Percentiles rank a stretch among this genome's conserved stretches.
phyloP scores from a whole-genome alignment of 1,140 invertebrate species.

The Apocrypta bakeri region DNA sequence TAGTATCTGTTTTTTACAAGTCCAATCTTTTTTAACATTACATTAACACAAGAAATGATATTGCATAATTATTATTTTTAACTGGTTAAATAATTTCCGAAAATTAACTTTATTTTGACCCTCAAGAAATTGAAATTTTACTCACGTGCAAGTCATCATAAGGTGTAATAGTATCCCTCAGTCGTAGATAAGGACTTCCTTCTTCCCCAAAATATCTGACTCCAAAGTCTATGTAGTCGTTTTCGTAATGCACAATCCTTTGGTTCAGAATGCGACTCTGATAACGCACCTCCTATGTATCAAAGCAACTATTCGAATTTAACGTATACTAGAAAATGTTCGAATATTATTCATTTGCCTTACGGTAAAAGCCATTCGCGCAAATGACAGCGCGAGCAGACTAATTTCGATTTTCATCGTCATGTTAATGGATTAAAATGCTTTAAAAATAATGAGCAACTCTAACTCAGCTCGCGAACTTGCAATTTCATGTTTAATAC shows the following conservation, averaged over 20 bases:
- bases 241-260: conserved; percentile 19
- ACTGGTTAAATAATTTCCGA: too few species aligned
- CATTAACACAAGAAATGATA: too few species aligned
- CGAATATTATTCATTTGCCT: background rate
- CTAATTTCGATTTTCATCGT: background rate
- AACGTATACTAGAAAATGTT: too few species aligned
- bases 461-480: background rate
- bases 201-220: conserved; percentile 23
- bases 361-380: background rate
- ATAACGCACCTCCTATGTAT: conserved; percentile 14
- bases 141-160: conserved; percentile 36
- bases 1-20: conserved; percentile 1
- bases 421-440: too few species aligned
- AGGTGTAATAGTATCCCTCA: conserved; percentile 6
- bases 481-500: background rate
- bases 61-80: too few species aligned
- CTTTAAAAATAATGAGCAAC: background rate
- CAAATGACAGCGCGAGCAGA: background rate
- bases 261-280: background rate
- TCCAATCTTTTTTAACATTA: background rate
- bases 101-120: too few species aligned
- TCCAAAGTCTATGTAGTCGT: conserved; percentile 22
- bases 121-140: background rate
- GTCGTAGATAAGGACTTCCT: conserved; percentile 18
- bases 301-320: too few species aligned